A percentile compares a stretch with the other conserved stretches of the same genome.
These are phyloP conservation scores for Pseudomyrmex dendroicus DNA, from an alignment of 1,140 invertebrate genomes.

Conservation along the genomic window DNA sequence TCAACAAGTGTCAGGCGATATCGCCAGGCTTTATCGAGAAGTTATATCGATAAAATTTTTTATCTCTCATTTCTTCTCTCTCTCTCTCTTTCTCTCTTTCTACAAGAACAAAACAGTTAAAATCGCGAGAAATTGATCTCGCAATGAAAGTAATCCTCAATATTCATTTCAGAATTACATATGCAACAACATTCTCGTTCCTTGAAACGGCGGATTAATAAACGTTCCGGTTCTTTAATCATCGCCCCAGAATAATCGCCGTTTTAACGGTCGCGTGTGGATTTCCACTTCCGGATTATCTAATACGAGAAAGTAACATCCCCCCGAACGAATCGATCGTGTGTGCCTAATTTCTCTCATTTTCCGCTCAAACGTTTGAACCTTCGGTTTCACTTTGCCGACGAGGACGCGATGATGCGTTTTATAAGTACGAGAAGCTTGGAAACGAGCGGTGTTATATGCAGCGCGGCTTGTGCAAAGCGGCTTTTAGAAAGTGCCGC, in stretches of 20 bases:
- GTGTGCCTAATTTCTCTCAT: constrained; percentile 53
- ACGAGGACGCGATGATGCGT: constrained; percentile 46
- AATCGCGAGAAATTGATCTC: not conserved
- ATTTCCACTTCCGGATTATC: constrained; percentile 63
- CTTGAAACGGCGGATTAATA: not conserved
- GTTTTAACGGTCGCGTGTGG: not conserved
- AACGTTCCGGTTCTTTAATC: not conserved
- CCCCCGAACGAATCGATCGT: not conserved
- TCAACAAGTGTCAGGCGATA: constrained; percentile 11
- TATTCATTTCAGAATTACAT: not conserved
- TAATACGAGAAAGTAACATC: constrained; percentile 64
- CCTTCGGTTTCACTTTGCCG: constrained; percentile 49
- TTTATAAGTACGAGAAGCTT: constrained; percentile 13
- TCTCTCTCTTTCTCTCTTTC: constrained; percentile 8
- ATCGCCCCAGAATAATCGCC: constrained; percentile 15
- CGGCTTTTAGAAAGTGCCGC: constrained; percentile 48
- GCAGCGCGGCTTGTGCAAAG: not conserved
- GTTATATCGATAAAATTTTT: constrained; percentile 1
- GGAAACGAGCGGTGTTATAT: constrained; percentile 2
- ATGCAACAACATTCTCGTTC: not conserved
- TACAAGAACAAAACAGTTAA: not conserved
- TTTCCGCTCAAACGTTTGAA: constrained; percentile 29
- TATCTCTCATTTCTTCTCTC: not conserved
- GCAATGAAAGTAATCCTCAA: not conserved
- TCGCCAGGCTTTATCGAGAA: not conserved